Conservation (phyloP, 2,888 invertebrate genomes). For the Nemapogon koenigi region DNA sequence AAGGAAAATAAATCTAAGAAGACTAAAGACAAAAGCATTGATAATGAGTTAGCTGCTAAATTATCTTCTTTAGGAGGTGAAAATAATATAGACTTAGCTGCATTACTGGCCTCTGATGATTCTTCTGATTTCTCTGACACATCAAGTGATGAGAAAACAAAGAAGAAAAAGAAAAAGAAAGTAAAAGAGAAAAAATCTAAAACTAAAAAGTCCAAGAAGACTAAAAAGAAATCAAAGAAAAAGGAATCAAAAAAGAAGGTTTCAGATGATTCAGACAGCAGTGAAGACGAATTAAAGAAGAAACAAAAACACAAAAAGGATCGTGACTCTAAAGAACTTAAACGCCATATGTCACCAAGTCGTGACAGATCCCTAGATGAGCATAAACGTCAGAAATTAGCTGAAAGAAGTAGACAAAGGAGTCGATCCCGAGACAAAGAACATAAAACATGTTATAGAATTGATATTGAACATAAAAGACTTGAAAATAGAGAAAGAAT, state of each 20-base stretch:
- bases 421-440: too few relatives aligned
- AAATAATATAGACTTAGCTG: constrained; percentile 37
- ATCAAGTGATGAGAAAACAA: constrained; percentile 19
- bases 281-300: neutral
- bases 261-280: too few relatives aligned
- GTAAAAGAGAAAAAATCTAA: constrained; percentile 27
- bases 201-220: constrained; percentile 25
- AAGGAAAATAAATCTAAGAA: constrained; percentile 57
- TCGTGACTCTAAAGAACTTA: too few relatives aligned
- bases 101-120: constrained; percentile 36
- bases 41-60: constrained; percentile 73
- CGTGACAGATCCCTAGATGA: too few relatives aligned
- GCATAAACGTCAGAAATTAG: too few relatives aligned
- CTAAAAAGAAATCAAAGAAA: constrained; percentile 25
- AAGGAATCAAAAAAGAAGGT: constrained; percentile 22
- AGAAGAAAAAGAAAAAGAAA: constrained; percentile 36
- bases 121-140: constrained; percentile 22
- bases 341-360: too few relatives aligned
- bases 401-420: too few relatives aligned
- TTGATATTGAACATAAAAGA: too few relatives aligned
- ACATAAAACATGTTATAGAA: too few relatives aligned
- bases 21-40: constrained; percentile 60
- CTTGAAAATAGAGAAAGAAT: too few relatives aligned
- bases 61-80: constrained; percentile 69
- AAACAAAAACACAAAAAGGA: constrained; percentile 3